Evolutionary conservation across 1,140 invertebrate species (phyloP).

Genomic region (Rhopalosiphum maidis): DNA sequence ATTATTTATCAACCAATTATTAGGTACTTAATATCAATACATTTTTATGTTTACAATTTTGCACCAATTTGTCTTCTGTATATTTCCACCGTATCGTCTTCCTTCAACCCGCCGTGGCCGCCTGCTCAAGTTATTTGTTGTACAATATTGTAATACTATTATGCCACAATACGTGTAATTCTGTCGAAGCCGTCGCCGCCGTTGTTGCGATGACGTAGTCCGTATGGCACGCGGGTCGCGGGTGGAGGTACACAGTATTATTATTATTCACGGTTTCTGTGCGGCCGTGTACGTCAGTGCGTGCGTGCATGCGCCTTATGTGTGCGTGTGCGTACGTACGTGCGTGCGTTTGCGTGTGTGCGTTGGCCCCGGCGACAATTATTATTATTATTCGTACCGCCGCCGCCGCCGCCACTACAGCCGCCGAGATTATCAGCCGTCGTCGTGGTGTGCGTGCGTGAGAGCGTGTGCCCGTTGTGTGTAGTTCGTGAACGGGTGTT

Average conservation of each 20-base stretch:
- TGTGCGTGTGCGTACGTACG: background rate
- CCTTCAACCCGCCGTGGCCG: no score
- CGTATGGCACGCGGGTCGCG: background rate
- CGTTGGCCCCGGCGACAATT: background rate
- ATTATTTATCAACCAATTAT: background rate
- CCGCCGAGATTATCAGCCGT: slow-evolving; percentile 5
- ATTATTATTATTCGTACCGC: background rate
- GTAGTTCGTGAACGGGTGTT: no score
- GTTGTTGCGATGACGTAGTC: background rate
- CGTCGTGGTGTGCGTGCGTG: background rate
- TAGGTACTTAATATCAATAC: no score
- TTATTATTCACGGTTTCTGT: slow-evolving; percentile 2
- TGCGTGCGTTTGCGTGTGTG: background rate
- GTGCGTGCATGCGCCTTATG: background rate
- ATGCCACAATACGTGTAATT: background rate
- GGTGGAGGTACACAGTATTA: slow-evolving; percentile 1
- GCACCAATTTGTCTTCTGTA: no score
- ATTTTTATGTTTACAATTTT: background rate
- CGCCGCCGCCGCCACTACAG: background rate
- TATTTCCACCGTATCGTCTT: no score
- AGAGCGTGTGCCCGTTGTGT: background rate
- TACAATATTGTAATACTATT: background rate
- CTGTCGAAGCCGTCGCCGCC: background rate
- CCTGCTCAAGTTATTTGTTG: background rate
- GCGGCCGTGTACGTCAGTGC: background rate